Percentiles rank a stretch among this genome's conserved stretches.
These are phyloP conservation scores for Dicerorhinus sumatrensis DNA, from an alignment of 2,113 vertebrate species.

Conservation along the genomic window DNA sequence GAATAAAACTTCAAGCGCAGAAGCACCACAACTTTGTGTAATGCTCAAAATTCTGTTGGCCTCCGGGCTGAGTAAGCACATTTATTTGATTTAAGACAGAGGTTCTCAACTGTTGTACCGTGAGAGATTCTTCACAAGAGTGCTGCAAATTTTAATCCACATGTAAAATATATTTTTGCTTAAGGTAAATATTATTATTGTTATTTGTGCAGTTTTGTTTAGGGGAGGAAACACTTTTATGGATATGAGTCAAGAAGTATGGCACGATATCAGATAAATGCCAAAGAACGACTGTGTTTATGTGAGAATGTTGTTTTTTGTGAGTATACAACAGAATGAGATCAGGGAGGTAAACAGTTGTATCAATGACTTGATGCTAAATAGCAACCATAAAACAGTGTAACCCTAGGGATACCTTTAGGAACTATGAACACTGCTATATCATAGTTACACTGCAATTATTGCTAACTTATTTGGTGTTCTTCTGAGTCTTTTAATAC, in stretches of 20 bases:
- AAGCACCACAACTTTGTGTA: neutral
- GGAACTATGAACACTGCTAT: neutral
- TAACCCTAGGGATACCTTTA: neutral
- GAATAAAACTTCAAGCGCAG: constrained; percentile 9
- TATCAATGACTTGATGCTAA: neutral
- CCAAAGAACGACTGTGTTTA: constrained; percentile 11
- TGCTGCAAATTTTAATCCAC: neutral
- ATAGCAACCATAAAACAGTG: neutral
- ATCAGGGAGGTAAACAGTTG: neutral
- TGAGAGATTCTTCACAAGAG: neutral
- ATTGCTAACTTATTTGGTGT: neutral
- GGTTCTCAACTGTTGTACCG: neutral
- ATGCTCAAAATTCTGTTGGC: neutral
- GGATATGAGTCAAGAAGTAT: constrained; percentile 27
- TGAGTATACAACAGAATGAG: neutral
- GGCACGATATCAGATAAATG: constrained; percentile 8
- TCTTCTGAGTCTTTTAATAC: neutral
- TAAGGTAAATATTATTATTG: constrained; percentile 43
- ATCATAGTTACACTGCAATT: neutral
- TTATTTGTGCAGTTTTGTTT: constrained; percentile 39
- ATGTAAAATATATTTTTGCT: constrained; percentile 17
- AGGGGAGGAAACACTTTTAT: neutral
- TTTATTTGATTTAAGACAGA: neutral
- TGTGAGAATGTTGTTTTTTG: constrained; percentile 27
- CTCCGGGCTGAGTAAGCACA: neutral